Conservation (phyloP, 2,113 vertebrate genomes). For the Glaucidium brasilianum region DNA sequence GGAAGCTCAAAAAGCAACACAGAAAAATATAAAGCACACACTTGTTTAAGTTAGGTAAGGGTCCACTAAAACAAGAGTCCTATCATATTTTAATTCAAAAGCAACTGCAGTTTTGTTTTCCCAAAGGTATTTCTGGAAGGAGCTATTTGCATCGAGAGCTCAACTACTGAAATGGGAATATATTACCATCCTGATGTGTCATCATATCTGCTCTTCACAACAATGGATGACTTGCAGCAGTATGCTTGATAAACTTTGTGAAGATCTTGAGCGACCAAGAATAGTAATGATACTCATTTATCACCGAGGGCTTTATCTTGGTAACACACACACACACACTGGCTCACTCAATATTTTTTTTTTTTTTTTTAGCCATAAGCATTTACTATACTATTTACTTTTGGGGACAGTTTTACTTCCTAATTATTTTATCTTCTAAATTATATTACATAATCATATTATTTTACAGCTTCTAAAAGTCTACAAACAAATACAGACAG, state of each 20-base stretch:
- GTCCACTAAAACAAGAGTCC: background rate
- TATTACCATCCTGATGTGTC: background rate
- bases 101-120: background rate
- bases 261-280: background rate
- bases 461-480: background rate
- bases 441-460: background rate
- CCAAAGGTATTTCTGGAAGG: background rate
- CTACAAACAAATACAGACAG: background rate
- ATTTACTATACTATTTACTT: background rate
- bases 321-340: background rate
- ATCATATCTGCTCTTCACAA: background rate
- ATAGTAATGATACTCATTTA: background rate
- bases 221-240: background rate
- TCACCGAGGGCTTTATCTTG: background rate
- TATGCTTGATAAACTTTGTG: background rate
- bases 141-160: background rate
- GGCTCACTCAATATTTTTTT: background rate
- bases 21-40: background rate
- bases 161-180: background rate
- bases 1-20: background rate
- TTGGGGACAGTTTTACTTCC: background rate
- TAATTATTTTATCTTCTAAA: background rate
- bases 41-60: background rate
- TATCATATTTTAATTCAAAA: background rate
- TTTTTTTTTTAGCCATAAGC: background rate